These are phyloP conservation scores for Dendropsophus ebraccatus DNA, from an alignment of 2,113 vertebrate species.

Conservation along the genomic window DNA sequence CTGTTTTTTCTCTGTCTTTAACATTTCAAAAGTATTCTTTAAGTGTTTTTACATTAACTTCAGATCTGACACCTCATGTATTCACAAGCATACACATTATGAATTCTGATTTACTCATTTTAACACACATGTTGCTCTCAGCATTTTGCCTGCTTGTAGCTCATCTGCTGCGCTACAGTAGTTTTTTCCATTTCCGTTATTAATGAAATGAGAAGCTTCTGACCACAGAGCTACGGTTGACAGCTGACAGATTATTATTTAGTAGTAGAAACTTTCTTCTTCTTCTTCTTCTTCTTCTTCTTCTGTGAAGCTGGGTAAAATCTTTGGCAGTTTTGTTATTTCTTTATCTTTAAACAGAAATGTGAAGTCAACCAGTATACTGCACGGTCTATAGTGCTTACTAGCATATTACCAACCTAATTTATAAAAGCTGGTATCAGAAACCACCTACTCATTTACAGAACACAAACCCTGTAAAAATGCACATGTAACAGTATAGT, in stretches of 20 bases:
- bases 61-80: not conserved
- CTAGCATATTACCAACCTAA: no score
- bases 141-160: not conserved
- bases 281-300: not conserved
- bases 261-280: not conserved
- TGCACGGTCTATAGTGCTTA: not conserved
- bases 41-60: no score
- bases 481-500: not conserved
- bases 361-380: not conserved
- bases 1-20: no score
- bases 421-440: not conserved
- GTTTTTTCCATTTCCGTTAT: slow-evolving; percentile 1
- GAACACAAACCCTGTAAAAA: not conserved
- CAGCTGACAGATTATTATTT: not conserved
- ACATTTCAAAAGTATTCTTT: no score
- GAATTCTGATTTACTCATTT: not conserved
- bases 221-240: not conserved
- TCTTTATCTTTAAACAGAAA: not conserved
- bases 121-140: not conserved
- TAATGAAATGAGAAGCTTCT: not conserved
- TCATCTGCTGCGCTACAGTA: not conserved
- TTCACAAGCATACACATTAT: not conserved
- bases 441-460: not conserved
- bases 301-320: not conserved
- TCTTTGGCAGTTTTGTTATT: not conserved